These are phyloP conservation scores for Chymomyza fuscimana DNA, from an alignment of 2,888 invertebrate genomes.

Conservation along the genomic window DNA sequence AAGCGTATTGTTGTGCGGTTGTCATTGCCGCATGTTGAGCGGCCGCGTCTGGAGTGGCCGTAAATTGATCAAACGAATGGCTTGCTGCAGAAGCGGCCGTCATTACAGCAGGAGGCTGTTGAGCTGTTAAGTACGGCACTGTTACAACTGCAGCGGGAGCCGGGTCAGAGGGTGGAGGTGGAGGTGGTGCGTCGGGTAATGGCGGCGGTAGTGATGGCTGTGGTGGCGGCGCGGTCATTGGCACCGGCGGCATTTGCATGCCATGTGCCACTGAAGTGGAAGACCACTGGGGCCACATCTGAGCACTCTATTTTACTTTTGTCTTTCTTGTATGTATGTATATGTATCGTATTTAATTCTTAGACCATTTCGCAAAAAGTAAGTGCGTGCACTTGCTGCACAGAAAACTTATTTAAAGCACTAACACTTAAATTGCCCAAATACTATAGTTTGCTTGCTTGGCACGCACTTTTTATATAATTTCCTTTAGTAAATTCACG, in stretches of 20 bases:
- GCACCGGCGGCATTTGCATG: constrained; percentile 34
- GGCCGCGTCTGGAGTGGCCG: constrained; percentile 16
- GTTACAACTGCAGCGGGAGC: constrained; percentile 7
- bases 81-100: not conserved
- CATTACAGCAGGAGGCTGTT: constrained; percentile 18
- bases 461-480: constrained; percentile 33
- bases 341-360: constrained; percentile 6
- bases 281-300: constrained; percentile 76
- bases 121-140: constrained; percentile 2
- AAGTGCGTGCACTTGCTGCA: not conserved
- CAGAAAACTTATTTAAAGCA: not conserved
- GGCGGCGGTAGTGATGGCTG: constrained; percentile 65
- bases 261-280: constrained; percentile 29
- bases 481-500: constrained; percentile 15
- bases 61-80: not conserved
- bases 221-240: constrained; percentile 53
- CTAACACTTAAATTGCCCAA: not conserved
- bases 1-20: constrained; percentile 78
- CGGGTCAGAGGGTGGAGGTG: constrained; percentile 54
- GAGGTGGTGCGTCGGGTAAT: constrained; percentile 64
- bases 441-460: not conserved
- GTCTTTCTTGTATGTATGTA: not conserved
- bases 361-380: not conserved
- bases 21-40: constrained; percentile 78
- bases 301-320: not conserved